These are phyloP conservation scores for Hartigia nigra DNA, from an alignment of 2,888 invertebrate genomes.

Conservation along the genomic window DNA sequence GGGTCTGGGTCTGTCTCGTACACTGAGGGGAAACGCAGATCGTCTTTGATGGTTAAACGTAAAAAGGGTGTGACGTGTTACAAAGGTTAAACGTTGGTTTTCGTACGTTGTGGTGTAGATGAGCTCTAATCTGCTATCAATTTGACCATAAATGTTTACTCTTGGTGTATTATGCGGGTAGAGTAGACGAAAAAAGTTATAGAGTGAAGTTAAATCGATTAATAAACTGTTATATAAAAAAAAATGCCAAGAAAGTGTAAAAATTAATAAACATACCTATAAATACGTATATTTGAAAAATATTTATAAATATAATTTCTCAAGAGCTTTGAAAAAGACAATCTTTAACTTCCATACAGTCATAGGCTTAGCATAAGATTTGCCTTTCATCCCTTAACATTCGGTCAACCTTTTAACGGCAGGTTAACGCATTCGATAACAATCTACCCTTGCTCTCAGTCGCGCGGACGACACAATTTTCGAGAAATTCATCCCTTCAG, in stretches of 20 bases:
- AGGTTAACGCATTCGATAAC: conserved; percentile 50
- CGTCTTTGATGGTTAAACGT: not conserved
- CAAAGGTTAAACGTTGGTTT: not conserved
- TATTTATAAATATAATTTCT: not conserved
- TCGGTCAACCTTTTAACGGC: conserved; percentile 44
- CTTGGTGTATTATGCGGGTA: not conserved
- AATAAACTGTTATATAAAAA: too few relatives aligned
- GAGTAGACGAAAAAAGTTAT: not conserved
- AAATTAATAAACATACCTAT: too few relatives aligned
- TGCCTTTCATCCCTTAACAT: not conserved
- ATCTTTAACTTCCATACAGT: not conserved
- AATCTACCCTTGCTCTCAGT: conserved; percentile 32
- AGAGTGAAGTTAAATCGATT: not conserved
- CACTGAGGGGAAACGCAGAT: not conserved
- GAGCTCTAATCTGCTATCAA: not conserved
- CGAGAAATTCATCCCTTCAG: conserved; percentile 4
- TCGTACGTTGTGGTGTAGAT: not conserved
- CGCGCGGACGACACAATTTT: conserved; percentile 11
- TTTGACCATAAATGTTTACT: not conserved
- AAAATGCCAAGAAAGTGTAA: not conserved
- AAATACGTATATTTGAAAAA: not conserved
- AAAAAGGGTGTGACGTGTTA: not conserved
- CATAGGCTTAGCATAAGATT: not conserved
- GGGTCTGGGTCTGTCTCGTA: not conserved
- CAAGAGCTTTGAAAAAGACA: not conserved